These are phyloP conservation scores for Setophaga coronata DNA, from an alignment of 2,113 vertebrate species.

Conservation along the genomic window DNA sequence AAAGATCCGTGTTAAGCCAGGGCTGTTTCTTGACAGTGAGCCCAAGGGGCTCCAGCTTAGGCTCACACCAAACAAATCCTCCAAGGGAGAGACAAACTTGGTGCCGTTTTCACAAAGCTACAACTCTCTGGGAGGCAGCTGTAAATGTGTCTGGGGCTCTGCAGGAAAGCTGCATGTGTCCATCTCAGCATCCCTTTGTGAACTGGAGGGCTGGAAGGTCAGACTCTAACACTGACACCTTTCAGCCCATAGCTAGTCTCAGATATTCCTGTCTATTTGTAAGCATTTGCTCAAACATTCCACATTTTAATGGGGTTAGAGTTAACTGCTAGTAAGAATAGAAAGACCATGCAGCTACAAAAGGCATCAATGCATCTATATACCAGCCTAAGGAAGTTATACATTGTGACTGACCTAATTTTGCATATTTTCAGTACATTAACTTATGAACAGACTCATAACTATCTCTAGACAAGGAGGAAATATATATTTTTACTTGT, in stretches of 20 bases:
- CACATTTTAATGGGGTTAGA: background rate
- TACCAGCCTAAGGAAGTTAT: background rate
- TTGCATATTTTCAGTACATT: background rate
- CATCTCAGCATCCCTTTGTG: background rate
- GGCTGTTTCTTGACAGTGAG: background rate
- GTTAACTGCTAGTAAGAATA: background rate
- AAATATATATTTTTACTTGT: background rate
- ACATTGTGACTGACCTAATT: background rate
- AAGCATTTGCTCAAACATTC: background rate
- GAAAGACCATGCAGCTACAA: background rate
- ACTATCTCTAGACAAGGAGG: background rate
- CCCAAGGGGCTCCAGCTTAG: background rate
- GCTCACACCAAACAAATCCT: background rate
- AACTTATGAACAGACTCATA: background rate
- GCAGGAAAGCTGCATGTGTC: background rate
- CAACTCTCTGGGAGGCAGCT: background rate
- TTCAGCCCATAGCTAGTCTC: background rate
- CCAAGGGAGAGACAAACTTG: background rate
- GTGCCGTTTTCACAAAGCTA: background rate
- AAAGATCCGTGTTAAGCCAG: accelerated
- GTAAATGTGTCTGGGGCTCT: background rate
- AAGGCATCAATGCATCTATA: background rate
- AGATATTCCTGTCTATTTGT: background rate
- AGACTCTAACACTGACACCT: background rate
- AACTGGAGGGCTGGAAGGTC: background rate